A percentile compares a stretch with the other conserved stretches of the same genome.
phyloP scores from a whole-genome alignment of 92 coral and sea anemone genomes.

The Diadumene lineata region DNA sequence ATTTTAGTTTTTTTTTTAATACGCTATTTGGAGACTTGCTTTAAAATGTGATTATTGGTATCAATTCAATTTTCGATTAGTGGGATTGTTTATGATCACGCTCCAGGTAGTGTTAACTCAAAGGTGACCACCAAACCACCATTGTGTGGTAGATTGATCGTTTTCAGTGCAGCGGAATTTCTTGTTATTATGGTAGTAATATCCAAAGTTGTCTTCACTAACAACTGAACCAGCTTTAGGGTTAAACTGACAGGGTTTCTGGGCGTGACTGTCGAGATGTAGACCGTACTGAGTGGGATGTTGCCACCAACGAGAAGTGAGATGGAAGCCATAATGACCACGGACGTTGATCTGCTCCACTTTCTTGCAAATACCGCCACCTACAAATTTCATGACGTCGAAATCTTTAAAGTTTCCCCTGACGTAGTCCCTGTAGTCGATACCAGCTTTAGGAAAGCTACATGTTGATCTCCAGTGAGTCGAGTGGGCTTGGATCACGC shows the following conservation, averaged over 20 bases:
- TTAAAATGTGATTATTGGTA: no score
- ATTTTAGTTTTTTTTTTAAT: no score
- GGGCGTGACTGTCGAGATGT: not conserved
- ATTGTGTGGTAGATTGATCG: constrained; percentile 53
- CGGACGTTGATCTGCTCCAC: constrained; percentile 30
- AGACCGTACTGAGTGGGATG: not conserved
- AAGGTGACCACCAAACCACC: constrained; percentile 75
- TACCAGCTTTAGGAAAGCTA: constrained; percentile 50
- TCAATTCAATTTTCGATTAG: no score
- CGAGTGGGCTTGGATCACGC: constrained; percentile 50
- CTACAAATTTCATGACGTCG: not conserved
- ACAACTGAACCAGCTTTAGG: constrained; percentile 10
- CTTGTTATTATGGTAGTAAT: constrained; percentile 22
- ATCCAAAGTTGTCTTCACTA: constrained; percentile 67
- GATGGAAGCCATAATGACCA: constrained; percentile 19
- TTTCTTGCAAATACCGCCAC: not conserved
- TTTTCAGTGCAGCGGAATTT: constrained; percentile 69
- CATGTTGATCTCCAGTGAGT: constrained; percentile 79
- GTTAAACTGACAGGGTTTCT: not conserved
- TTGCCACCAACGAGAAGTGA: not conserved
- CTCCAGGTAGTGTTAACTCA: no score
- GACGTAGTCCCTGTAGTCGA: constrained; percentile 63
- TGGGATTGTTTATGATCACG: no score
- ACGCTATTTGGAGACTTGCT: no score
- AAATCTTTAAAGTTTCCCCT: constrained; percentile 53